Base-by-base conservation (phyloP, 1,140 invertebrate genomes). In the Bradynema listronoti region DNA sequence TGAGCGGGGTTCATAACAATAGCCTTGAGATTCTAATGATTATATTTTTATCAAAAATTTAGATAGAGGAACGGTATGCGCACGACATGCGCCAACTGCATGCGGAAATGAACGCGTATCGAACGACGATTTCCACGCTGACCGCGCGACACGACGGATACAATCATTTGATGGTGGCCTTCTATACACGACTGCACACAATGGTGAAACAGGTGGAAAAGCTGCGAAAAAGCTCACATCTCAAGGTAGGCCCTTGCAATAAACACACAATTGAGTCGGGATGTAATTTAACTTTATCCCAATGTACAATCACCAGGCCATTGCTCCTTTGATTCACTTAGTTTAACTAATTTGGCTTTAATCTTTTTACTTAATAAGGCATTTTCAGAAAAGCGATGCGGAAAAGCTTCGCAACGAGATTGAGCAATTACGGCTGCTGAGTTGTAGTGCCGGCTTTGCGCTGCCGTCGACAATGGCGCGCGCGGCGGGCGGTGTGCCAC, bases 11-110 rank as follows among this genome's bases (percentile, higher is more conserved):
- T 67, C 5, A n/a, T 46, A 56, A 30, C 27, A 22, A 7, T 58
- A 22, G 9, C 27, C 7, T 55, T 7, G 25, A 56, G 6, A 5
- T 22, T 7, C 6, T 56, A 34, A n/a, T 7, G 14, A 52, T 33
- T 9, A 33, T 19, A 58, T 58, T 61, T 41, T 3, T 4, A 14
- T 11, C 6, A 27, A 4, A 7, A 29, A 5, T 65, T 34, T 51
- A 66, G 64, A 50, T 67, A 16, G 66, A 68, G 39, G 65, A 67
- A 32, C 32, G 51, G 9, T 68, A 68, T 33, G 61, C 55, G 30
- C 41, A 33, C 24, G 62, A 71, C 33, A 68, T 71, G 32, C 47
- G 63, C 25, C 62, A 66, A 33, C 36, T 68, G 6, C 30, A 71
- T 14, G 24, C 45, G 47, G 66, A 68, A 46, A 32, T 68, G 36